These are phyloP conservation scores for Cephus runcator DNA, from an alignment of 2,888 invertebrate genomes.

Conservation along the genomic window DNA sequence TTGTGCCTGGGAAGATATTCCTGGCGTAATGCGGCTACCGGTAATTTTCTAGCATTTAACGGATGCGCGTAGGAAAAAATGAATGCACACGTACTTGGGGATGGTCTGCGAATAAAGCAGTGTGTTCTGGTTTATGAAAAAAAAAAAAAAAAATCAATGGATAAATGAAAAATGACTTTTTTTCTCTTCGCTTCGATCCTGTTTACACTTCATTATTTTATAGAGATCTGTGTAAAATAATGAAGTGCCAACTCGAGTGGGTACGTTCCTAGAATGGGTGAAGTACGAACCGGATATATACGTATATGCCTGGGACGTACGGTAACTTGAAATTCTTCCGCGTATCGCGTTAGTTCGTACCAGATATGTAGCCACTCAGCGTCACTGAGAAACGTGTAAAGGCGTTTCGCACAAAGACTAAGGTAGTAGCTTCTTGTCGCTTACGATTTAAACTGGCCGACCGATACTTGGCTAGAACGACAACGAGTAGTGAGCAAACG, in stretches of 20 bases:
- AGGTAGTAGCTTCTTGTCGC: not conserved
- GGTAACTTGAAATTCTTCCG: not conserved
- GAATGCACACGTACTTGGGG: conserved; percentile 29
- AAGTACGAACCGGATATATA: not conserved
- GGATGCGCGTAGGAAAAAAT: conserved; percentile 38
- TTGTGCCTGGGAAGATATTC: conserved; percentile 3
- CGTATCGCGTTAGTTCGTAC: not conserved
- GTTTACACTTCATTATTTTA: conserved; percentile 53
- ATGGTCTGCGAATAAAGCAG: not conserved
- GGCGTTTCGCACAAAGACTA: not conserved
- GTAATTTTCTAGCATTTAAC: conserved; percentile 51
- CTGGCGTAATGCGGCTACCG: conserved; percentile 25
- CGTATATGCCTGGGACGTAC: not conserved
- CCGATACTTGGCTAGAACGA: not conserved
- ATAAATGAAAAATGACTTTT: conserved; percentile 38
- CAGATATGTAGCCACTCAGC: not conserved
- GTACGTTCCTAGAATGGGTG: not conserved
- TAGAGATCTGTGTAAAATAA: not conserved
- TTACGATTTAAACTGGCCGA: not conserved
- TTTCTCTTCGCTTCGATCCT: conserved; percentile 24
- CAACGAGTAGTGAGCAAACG: not conserved
- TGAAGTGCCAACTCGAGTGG: not conserved
- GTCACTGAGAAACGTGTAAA: not conserved
- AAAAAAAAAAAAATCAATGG: not conserved
- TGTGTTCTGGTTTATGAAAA: not conserved